Evolutionary conservation across 2,113 vertebrate genomes (phyloP).

Genomic region (Menidia beryllina): DNA sequence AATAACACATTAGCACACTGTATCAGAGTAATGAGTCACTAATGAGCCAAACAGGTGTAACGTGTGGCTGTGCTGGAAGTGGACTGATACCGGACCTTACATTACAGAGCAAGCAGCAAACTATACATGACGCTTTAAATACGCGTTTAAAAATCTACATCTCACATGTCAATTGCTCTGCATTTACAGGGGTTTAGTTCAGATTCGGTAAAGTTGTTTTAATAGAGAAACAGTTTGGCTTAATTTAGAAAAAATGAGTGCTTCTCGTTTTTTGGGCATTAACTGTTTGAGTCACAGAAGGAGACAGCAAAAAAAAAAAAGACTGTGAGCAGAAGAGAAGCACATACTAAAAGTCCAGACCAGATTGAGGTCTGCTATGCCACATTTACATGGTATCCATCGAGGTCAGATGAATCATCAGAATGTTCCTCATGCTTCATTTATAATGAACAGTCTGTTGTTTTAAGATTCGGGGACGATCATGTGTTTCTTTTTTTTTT

Average conservation of each 20-base stretch:
- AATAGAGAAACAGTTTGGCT: neutral
- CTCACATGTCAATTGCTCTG: neutral
- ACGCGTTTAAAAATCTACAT: neutral
- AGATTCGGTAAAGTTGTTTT: neutral
- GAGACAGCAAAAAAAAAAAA: neutral
- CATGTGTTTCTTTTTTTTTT: no score
- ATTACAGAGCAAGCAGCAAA: constrained; percentile 3
- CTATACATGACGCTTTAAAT: neutral
- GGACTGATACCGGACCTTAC: constrained; percentile 20
- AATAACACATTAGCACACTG: constrained; percentile 33
- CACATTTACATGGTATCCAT: constrained; percentile 34
- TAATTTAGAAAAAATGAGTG: neutral
- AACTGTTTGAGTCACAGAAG: neutral
- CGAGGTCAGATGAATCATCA: constrained; percentile 43
- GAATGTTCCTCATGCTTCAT: constrained; percentile 37
- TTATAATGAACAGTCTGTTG: constrained; percentile 21
- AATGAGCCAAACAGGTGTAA: constrained; percentile 36
- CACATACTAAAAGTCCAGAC: constrained; percentile 22
- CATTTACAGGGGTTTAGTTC: neutral
- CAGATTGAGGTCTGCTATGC: constrained; percentile 33
- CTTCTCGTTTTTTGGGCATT: constrained; percentile 1
- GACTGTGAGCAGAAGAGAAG: constrained; percentile 8
- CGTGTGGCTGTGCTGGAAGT: constrained; percentile 5
- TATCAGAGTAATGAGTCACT: constrained; percentile 41
- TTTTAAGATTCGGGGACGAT: constrained; percentile 3